phyloP scores from a whole-genome alignment of 92 coral and sea anemone species.

The Parazoanthus darwini region DNA sequence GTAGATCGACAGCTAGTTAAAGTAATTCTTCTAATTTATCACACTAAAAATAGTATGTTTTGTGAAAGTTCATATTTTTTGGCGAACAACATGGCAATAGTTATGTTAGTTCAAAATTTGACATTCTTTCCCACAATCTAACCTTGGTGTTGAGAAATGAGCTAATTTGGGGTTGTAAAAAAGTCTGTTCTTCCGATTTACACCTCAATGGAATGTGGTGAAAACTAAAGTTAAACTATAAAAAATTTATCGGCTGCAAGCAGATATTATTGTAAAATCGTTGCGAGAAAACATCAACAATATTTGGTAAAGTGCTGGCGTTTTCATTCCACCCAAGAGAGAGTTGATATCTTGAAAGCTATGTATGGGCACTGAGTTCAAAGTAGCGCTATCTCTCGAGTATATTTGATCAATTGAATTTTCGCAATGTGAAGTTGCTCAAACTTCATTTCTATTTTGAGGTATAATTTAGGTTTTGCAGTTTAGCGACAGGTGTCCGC shows the following conservation, averaged over 20 bases:
- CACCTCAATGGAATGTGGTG: conserved; percentile 49
- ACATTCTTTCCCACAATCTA: conserved; percentile 10
- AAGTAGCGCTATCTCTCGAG: background rate
- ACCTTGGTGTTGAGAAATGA: background rate
- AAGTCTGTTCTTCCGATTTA: conserved; percentile 38
- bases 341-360: background rate
- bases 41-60: background rate
- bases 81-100: background rate
- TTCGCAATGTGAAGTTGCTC: background rate
- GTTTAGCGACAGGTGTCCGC: conserved; percentile 38
- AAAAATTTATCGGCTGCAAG: conserved; percentile 55
- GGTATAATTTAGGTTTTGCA: conserved; percentile 32
- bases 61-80: background rate
- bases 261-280: conserved; percentile 51
- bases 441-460: background rate
- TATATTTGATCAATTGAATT: background rate
- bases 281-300: conserved; percentile 43
- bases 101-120: background rate
- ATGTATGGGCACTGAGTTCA: background rate
- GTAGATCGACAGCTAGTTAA: background rate
- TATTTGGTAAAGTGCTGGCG: conserved; percentile 34
- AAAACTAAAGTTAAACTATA: conserved; percentile 52
- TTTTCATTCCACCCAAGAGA: background rate
- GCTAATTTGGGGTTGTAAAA: conserved; percentile 35
- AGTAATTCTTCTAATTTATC: background rate